These are phyloP conservation scores for Coranthus polyacanthus DNA, from an alignment of 2,797 vertebrate species.

Conservation along the genomic window DNA sequence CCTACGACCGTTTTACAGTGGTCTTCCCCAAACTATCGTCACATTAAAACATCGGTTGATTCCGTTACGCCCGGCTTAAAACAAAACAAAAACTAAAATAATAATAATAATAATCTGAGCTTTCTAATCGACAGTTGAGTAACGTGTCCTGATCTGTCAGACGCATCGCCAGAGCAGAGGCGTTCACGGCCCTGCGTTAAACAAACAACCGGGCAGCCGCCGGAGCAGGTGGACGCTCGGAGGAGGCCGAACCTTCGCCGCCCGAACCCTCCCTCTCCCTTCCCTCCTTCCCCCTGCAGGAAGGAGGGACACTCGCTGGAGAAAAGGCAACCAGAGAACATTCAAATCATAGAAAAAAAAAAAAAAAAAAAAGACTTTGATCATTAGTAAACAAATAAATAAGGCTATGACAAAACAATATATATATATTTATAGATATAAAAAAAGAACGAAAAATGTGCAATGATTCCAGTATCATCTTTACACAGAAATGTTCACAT, in stretches of 20 bases:
- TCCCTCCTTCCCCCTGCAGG: neutral
- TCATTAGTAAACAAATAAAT: slow-evolving; percentile 84
- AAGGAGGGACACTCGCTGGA: slow-evolving; percentile 27
- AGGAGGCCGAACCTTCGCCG: neutral
- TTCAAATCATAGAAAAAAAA: slow-evolving; percentile 64
- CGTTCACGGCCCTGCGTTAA: neutral
- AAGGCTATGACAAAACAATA: slow-evolving; percentile 82
- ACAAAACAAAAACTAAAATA: too few species aligned
- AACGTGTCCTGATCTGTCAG: neutral
- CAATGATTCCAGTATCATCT: slow-evolving; percentile 81
- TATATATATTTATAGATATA: slow-evolving; percentile 73
- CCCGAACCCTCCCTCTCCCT: neutral
- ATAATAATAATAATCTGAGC: too few species aligned
- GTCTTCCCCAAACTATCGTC: slow-evolving; percentile 27
- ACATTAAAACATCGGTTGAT: slow-evolving; percentile 6
- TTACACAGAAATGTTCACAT: slow-evolving; percentile 79
- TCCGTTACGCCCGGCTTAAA: too few species aligned
- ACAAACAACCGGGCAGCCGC: neutral
- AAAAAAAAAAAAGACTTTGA: slow-evolving; percentile 54
- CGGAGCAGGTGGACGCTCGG: neutral
- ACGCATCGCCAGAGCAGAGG: neutral
- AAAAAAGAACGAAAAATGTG: slow-evolving; percentile 69
- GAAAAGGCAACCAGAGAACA: slow-evolving; percentile 79
- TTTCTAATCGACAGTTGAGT: neutral
- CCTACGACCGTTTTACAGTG: too few species aligned